Conservation (phyloP, 2,888 invertebrate species). For the Cremastinae sp. region DNA sequence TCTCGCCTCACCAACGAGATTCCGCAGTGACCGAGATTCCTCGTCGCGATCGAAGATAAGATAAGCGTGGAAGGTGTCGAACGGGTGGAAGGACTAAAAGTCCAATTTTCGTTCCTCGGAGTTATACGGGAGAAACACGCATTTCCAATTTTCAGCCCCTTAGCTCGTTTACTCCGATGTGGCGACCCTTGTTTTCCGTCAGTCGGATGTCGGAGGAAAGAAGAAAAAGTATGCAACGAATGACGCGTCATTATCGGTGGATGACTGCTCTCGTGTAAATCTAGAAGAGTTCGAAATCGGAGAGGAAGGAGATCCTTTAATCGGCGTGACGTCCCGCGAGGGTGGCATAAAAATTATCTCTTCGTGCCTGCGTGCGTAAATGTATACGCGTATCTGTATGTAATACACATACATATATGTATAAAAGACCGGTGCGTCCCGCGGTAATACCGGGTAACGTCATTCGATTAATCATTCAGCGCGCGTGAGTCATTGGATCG, state of each 20-base stretch:
- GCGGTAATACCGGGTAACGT: conserved; percentile 60
- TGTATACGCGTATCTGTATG: conserved; percentile 5
- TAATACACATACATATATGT: conserved; percentile 15
- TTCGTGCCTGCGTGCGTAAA: conserved; percentile 28
- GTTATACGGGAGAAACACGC: conserved; percentile 29
- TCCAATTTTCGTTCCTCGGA: conserved; percentile 43
- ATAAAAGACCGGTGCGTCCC: conserved; percentile 52
- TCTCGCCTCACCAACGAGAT: neutral
- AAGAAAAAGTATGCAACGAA: conserved; percentile 3
- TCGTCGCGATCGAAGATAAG: conserved; percentile 37
- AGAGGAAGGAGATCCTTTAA: conserved; percentile 38
- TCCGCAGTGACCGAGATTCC: conserved; percentile 16
- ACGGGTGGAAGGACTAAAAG: conserved; percentile 25
- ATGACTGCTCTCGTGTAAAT: conserved; percentile 18
- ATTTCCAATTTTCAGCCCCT: conserved; percentile 33
- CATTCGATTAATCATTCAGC: conserved; percentile 73
- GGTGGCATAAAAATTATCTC: conserved; percentile 59
- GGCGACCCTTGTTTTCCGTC: neutral
- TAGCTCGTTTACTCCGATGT: neutral
- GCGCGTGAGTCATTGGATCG: conserved; percentile 72
- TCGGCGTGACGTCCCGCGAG: conserved; percentile 58
- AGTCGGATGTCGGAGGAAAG: neutral
- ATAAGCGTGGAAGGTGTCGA: conserved; percentile 38
- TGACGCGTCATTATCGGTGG: conserved; percentile 18
- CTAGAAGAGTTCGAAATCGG: neutral